Conservation (phyloP, 2,113 vertebrate species). For the Odontophorus gujanensis region DNA sequence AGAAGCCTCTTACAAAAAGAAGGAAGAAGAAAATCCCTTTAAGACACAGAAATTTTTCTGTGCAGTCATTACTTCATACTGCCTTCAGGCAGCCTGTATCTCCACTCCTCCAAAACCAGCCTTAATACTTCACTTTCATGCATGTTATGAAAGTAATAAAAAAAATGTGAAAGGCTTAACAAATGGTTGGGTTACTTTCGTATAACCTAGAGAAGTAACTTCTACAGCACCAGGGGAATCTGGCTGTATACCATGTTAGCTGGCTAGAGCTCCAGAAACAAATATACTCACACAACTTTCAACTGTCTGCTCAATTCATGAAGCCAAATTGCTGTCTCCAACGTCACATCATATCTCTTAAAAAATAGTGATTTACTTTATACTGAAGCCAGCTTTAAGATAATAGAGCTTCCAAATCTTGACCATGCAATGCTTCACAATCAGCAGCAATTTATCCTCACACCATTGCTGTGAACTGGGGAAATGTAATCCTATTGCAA, state of each 20-base stretch:
- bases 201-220: neutral
- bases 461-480: accelerated
- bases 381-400: neutral
- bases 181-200: neutral
- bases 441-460: neutral
- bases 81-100: neutral
- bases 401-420: neutral
- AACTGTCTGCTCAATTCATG: neutral
- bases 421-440: neutral
- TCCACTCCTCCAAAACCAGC: neutral
- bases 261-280: neutral
- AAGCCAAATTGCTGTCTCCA: neutral
- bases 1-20: neutral
- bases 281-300: neutral
- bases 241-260: accelerated
- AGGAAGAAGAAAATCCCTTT: neutral
- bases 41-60: neutral
- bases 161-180: neutral
- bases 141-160: neutral
- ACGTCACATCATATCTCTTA: neutral
- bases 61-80: neutral
- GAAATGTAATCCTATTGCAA: neutral
- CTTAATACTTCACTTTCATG: neutral
- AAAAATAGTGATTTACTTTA: neutral
- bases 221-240: neutral